Evolutionary conservation across 2,113 vertebrate species (phyloP), one percentile per base, ranked within the genome.

Genomic region (Laticauda laticaudata): DNA sequence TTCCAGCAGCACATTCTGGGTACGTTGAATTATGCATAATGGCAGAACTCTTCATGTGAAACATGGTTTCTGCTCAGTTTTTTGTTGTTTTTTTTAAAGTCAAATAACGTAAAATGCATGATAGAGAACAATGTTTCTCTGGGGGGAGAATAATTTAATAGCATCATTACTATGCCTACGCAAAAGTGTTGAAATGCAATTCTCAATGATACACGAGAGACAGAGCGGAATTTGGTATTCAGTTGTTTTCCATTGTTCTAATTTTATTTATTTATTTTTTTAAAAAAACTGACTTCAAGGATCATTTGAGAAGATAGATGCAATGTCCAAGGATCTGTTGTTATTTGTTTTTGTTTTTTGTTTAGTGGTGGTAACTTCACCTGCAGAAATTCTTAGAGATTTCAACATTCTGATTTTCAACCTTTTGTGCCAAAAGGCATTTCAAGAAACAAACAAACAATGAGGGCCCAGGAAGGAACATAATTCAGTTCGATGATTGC

Each of bases 121-220:
- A 51, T 75, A 8, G 75, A 91, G 34, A 91, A 94, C 43, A 7
- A 48, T 55, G 23, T 87, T 93, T 39, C 2, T 94, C 88, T 24
- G 51, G 14, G 91, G 21, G 57, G 23, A 89, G 10, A 94, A 93
- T 34, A 5, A 11, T 86, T 91, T 93, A 2, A 88, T n/a, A 69
- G 1, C 53, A 88, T 91, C 93, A 43, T 64, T 8, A 26, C 57
- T 94, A 10, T 57, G 87, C 81, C 85, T 90, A 88, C 64, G 88
- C 10, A 7, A n/a, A 87, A 24, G 1, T n/a, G 89, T 45, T 95
- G 64, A 95, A 64, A 93, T 48, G 92, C 94, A 96, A 92, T 21
- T 94, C 43, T 92, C 91, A 88, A 93, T 91, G 2, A 91, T 87
- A 59, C 69, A 61, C 24, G 43, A 93, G 61, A 93, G 14, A 53